Conservation (phyloP, 2,888 invertebrate genomes). For the Meandrusa payeni region DNA sequence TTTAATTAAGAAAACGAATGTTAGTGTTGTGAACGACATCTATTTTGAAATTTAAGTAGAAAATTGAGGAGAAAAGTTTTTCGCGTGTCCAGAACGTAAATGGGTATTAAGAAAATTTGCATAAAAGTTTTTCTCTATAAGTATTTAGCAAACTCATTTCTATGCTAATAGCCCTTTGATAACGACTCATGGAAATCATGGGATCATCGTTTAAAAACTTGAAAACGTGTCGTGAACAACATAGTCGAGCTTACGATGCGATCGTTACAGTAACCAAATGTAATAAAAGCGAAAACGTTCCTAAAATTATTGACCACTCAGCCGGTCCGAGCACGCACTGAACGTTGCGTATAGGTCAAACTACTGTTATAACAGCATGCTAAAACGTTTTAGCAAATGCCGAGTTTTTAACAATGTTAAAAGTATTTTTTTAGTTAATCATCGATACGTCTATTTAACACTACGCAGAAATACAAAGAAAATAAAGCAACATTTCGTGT, state of each 20-base stretch:
- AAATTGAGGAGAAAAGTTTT: no score
- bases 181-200: background rate
- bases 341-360: conserved; percentile 17
- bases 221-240: no score
- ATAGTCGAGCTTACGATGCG: no score
- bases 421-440: background rate
- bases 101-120: background rate
- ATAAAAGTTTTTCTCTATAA: background rate
- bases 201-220: no score
- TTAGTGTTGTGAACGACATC: no score
- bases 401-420: background rate
- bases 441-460: no score
- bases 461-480: no score
- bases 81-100: no score
- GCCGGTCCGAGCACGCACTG: conserved; percentile 3
- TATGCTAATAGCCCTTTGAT: background rate
- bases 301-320: conserved; percentile 14
- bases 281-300: conserved; percentile 17
- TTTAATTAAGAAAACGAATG: no score
- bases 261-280: conserved; percentile 1
- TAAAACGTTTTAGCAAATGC: conserved; percentile 20
- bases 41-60: no score
- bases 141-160: background rate
- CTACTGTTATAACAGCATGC: conserved; percentile 22
- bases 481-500: no score